phyloP scores from a whole-genome alignment of 2,113 vertebrate species.

The Patagioenas fasciata region DNA sequence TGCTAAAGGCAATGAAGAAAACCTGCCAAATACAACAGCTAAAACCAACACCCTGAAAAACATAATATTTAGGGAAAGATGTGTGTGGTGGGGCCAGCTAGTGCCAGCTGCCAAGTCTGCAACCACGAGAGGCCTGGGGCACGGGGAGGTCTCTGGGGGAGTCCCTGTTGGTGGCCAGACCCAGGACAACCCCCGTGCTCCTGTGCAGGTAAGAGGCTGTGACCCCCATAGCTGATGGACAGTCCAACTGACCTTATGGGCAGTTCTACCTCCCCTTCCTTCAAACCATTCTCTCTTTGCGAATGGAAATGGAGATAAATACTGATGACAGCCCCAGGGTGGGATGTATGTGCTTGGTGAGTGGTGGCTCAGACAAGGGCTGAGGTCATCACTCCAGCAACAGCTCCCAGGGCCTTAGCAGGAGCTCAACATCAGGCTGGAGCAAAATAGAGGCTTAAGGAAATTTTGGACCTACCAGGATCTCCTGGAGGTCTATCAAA shows the following conservation, averaged over 20 bases:
- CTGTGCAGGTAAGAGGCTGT: background rate
- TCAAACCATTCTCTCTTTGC: background rate
- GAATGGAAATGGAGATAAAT: background rate
- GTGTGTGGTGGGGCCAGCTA: background rate
- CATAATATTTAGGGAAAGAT: conserved; percentile 30
- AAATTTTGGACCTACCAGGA: background rate
- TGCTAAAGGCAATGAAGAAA: conserved; percentile 10
- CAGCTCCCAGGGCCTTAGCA: background rate
- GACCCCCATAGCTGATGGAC: background rate
- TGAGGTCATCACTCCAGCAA: background rate
- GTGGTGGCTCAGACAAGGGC: background rate
- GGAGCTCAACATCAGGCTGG: background rate
- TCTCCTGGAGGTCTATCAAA: background rate
- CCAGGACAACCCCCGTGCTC: background rate
- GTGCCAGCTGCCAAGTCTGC: conserved; percentile 4
- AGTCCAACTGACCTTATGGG: background rate
- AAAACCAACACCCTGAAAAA: conserved; percentile 38
- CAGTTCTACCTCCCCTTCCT: background rate
- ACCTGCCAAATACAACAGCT: conserved; percentile 38
- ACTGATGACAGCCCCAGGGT: no score
- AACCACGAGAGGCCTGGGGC: background rate
- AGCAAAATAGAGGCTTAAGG: background rate
- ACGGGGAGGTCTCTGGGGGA: background rate
- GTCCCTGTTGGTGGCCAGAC: background rate
- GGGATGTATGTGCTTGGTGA: background rate